Percentiles rank a stretch among this genome's conserved stretches.
phyloP scores from a whole-genome alignment of 2,888 invertebrate genomes.

The Xestia rhomboidea region DNA sequence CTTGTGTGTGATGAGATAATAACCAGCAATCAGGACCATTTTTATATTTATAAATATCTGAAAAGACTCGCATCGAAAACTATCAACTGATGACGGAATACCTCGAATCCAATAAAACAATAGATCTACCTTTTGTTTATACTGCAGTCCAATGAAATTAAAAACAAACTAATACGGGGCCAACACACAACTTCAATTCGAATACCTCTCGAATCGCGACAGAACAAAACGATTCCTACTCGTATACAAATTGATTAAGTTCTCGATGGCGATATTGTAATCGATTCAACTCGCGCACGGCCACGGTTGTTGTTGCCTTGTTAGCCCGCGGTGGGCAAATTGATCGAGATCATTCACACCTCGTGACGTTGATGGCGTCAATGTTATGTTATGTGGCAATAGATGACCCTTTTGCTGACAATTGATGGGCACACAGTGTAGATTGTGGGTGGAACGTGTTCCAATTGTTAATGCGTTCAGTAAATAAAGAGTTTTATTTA shows the following conservation, averaged over 20 bases:
- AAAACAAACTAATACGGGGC: conserved; percentile 30
- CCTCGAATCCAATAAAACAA: conserved; percentile 9
- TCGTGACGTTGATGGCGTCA: conserved; percentile 40
- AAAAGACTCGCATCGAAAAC: not conserved
- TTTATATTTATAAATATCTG: not conserved
- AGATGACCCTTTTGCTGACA: conserved; percentile 26
- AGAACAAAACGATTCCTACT: conserved; percentile 47
- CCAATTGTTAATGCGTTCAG: not conserved
- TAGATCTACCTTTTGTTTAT: conserved; percentile 26
- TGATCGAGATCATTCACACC: conserved; percentile 49
- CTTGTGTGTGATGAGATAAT: not conserved
- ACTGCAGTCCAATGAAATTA: conserved; percentile 35
- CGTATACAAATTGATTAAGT: conserved; percentile 37
- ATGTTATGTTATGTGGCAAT: conserved; percentile 40
- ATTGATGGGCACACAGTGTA: conserved; percentile 43
- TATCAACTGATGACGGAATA: conserved; percentile 6
- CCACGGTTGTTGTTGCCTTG: conserved; percentile 35
- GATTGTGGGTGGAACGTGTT: not conserved
- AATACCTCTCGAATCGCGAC: conserved; percentile 29
- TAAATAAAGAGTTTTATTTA: conserved; percentile 15
- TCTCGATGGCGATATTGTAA: conserved; percentile 30
- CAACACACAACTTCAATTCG: conserved; percentile 24
- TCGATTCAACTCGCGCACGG: conserved; percentile 23
- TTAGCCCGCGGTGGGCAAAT: conserved; percentile 36
- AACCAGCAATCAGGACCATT: not conserved